Conservation (phyloP, 2,888 invertebrate genomes). For the Pyrgus malvae region DNA sequence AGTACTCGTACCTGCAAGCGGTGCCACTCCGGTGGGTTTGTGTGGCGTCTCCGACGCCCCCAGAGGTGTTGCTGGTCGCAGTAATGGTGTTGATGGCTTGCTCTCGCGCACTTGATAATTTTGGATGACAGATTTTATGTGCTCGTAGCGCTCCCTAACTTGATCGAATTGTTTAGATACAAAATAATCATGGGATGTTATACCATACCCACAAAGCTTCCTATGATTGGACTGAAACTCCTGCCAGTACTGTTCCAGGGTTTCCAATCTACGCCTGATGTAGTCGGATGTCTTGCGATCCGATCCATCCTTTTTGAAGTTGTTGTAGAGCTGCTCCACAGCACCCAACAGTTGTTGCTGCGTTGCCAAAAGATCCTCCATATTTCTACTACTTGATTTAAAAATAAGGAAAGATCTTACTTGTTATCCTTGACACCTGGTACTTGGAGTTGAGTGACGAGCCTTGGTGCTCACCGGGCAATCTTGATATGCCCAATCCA, state of each 20-base stretch:
- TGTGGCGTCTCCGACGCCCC: too few relatives aligned
- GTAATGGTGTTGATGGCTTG: not conserved
- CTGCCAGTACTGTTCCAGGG: not conserved
- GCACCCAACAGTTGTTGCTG: not conserved
- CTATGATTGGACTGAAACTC: constrained; percentile 1
- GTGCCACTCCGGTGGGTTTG: too few relatives aligned
- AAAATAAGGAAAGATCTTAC: constrained; percentile 1
- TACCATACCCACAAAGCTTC: constrained; percentile 2
- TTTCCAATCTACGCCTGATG: not conserved
- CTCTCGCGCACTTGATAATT: too few relatives aligned
- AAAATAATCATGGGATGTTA: not conserved
- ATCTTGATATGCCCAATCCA: too few relatives aligned
- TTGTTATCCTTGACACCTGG: too few relatives aligned
- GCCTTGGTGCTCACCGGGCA: too few relatives aligned
- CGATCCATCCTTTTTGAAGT: constrained; percentile 34
- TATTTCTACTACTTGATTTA: not conserved
- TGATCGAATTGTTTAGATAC: not conserved
- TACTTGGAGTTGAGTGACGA: too few relatives aligned
- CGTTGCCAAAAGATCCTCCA: not conserved
- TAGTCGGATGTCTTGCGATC: constrained; percentile 23
- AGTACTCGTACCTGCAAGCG: too few relatives aligned
- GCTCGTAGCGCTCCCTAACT: not conserved
- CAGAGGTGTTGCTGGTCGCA: not conserved
- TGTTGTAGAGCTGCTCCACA: not conserved
- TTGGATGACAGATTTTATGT: not conserved